A percentile compares a stretch with the other conserved stretches of the same genome.
Conservation (phyloP, 2,888 invertebrate genomes). For the Amblyjoppa proteus region DNA sequence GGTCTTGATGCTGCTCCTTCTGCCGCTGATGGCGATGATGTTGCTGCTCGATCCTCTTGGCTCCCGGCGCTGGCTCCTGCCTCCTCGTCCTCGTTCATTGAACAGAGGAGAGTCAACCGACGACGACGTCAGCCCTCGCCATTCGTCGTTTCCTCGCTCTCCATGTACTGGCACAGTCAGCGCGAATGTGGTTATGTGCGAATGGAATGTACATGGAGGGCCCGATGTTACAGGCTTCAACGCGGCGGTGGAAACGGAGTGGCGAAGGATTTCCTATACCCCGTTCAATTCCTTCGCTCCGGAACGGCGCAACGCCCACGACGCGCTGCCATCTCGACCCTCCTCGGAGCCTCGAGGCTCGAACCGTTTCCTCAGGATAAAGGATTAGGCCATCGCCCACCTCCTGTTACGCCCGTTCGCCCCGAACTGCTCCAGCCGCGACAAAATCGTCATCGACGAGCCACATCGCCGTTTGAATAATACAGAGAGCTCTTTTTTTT, state of each 20-base stretch:
- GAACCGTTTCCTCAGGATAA: slow-evolving; percentile 39
- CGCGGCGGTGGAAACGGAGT: not conserved
- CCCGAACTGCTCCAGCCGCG: slow-evolving; percentile 47
- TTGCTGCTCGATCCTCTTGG: slow-evolving; percentile 24
- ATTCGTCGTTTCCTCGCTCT: slow-evolving; percentile 11
- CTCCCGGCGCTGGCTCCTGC: slow-evolving; percentile 30
- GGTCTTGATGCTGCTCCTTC: slow-evolving; percentile 66
- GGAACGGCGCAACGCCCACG: slow-evolving; percentile 44
- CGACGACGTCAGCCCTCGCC: not conserved
- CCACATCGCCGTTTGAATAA: slow-evolving; percentile 43
- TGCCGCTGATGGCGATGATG: slow-evolving; percentile 58
- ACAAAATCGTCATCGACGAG: slow-evolving; percentile 41
- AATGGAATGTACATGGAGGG: slow-evolving; percentile 1
- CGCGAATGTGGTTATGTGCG: slow-evolving; percentile 3
- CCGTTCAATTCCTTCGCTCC: slow-evolving; percentile 36
- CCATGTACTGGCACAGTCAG: slow-evolving; percentile 5
- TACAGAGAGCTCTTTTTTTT: not conserved
- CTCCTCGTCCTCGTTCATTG: slow-evolving; percentile 53
- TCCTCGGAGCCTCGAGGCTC: slow-evolving; percentile 61
- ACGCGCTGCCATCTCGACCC: slow-evolving; percentile 40
- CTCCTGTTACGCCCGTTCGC: slow-evolving; percentile 37
- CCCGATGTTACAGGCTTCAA: not conserved
- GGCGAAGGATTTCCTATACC: not conserved
- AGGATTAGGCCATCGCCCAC: slow-evolving; percentile 14
- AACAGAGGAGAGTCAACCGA: slow-evolving; percentile 35